These are phyloP conservation scores for Ormyrus pomaceus DNA, from an alignment of 2,888 invertebrate genomes.

Conservation along the genomic window DNA sequence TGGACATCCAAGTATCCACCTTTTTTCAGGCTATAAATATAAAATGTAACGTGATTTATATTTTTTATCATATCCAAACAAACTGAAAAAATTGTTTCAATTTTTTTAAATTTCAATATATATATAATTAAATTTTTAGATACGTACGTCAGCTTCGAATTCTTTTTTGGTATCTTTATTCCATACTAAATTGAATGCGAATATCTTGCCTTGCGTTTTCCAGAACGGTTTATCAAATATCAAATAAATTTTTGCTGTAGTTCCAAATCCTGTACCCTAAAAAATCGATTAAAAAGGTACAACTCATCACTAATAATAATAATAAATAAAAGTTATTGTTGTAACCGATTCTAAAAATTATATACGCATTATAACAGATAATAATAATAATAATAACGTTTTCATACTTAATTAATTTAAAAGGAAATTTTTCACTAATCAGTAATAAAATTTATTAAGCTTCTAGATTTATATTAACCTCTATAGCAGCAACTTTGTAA, in stretches of 20 bases:
- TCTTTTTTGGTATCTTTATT: neutral
- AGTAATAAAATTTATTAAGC: too few relatives aligned
- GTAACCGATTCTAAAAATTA: too few relatives aligned
- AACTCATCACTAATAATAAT: too few relatives aligned
- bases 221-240: slow-evolving; percentile 82
- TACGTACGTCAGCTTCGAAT: slow-evolving; percentile 34
- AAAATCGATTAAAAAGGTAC: neutral
- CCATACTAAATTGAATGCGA: neutral
- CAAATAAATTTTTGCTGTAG: slow-evolving; percentile 82
- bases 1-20: slow-evolving; percentile 81
- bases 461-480: slow-evolving; percentile 61
- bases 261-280: neutral
- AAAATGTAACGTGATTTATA: neutral
- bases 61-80: neutral
- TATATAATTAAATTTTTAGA: too few relatives aligned
- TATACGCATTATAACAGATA: neutral
- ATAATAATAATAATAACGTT: neutral
- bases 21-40: slow-evolving; percentile 64
- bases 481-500: slow-evolving; percentile 78
- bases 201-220: slow-evolving; percentile 63
- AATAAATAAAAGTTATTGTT: too few relatives aligned
- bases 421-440: too few relatives aligned
- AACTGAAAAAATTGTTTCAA: neutral
- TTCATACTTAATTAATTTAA: too few relatives aligned
- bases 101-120: neutral